Evolutionary conservation across 2,113 vertebrate species (phyloP).

Genomic region (cat (Felis catus)): F.catus_Fca126_mat1.0 CM031417.1:110890001-110890500

Average conservation of each 20-base stretch:
- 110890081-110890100: neutral
- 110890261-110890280: conserved; percentile 27
- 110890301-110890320: conserved; percentile 20
- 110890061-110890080: neutral
- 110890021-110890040: conserved; percentile 44
- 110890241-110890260: neutral
- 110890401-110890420: conserved; percentile 27
- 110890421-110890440: neutral
- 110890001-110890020: conserved; percentile 52
- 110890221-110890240: neutral
- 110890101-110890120: neutral
- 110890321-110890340: conserved; percentile 39
- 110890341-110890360: conserved; percentile 17
- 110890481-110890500: neutral
- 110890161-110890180: neutral
- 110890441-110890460: neutral
- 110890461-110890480: conserved; percentile 1
- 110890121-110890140: neutral
- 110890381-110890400: conserved; percentile 33
- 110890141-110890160: neutral
- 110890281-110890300: conserved; percentile 29
- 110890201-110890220: neutral
- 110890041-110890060: conserved; percentile 5
- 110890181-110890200: neutral
- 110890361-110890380: conserved; percentile 4